Percentiles rank a stretch among this genome's conserved stretches.
phyloP scores from a whole-genome alignment of 2,888 invertebrate genomes.

The Harpagoxenus sublaevis region DNA sequence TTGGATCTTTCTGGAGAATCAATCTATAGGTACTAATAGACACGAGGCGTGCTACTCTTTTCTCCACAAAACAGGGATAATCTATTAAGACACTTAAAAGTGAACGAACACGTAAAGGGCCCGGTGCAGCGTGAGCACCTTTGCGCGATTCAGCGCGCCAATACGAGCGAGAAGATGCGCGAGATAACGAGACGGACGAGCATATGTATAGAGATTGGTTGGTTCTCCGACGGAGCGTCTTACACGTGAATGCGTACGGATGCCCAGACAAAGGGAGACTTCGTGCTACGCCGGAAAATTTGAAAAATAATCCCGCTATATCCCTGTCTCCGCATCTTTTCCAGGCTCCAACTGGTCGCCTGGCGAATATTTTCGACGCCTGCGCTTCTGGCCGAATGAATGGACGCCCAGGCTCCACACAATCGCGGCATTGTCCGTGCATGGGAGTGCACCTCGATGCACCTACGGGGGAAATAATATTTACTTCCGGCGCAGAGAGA shows the following conservation, averaged over 20 bases:
- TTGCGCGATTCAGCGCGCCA: slow-evolving; percentile 46
- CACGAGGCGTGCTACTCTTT: background rate
- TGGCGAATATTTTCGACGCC: slow-evolving; percentile 64
- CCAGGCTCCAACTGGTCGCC: slow-evolving; percentile 32
- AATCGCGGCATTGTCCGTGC: slow-evolving; percentile 80
- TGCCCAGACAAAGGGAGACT: slow-evolving; percentile 69
- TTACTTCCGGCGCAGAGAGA: slow-evolving; percentile 79
- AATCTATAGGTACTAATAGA: background rate
- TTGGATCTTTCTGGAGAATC: background rate
- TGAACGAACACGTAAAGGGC: slow-evolving; percentile 54
- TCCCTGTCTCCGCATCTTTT: background rate
- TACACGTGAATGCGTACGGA: slow-evolving; percentile 71
- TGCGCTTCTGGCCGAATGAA: slow-evolving; percentile 58
- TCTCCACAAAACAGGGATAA: slow-evolving; percentile 51
- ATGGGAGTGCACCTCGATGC: slow-evolving; percentile 68
- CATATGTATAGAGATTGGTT: slow-evolving; percentile 32
- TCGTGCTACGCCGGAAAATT: slow-evolving; percentile 68
- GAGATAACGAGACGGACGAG: slow-evolving; percentile 48
- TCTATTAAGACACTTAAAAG: slow-evolving; percentile 32
- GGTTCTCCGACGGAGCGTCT: slow-evolving; percentile 68
- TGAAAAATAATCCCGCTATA: slow-evolving; percentile 68
- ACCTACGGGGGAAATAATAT: slow-evolving; percentile 80
- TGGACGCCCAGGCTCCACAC: slow-evolving; percentile 68
- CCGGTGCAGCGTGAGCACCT: slow-evolving; percentile 62
- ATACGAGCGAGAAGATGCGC: slow-evolving; percentile 72